Percentiles rank a stretch among this genome's conserved stretches.
Evolutionary conservation across 2,888 invertebrate species (phyloP).

Genomic region (Ormyrus pomaceus): DNA sequence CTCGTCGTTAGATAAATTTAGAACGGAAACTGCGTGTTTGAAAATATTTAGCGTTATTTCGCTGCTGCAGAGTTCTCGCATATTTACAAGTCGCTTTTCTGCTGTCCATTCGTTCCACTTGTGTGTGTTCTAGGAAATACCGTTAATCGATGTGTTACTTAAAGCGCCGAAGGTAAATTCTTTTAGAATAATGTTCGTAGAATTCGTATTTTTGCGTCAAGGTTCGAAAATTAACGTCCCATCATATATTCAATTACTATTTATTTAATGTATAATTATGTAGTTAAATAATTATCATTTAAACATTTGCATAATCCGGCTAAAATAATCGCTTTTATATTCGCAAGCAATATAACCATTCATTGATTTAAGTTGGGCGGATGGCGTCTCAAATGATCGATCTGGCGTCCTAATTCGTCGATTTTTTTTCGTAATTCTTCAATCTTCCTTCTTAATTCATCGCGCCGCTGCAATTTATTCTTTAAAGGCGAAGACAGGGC

Average conservation of each 20-base stretch:
- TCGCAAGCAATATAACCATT: neutral
- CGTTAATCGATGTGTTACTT: constrained; percentile 36
- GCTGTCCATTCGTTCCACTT: constrained; percentile 5
- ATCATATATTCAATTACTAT: neutral
- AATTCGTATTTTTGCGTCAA: constrained; percentile 5
- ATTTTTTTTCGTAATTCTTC: constrained; percentile 33
- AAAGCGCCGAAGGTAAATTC: neutral
- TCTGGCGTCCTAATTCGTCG: constrained; percentile 28
- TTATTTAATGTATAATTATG: neutral
- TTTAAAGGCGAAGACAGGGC: neutral
- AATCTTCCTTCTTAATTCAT: constrained; percentile 23
- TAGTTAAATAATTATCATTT: too few species aligned
- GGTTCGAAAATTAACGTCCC: neutral
- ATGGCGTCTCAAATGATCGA: constrained; percentile 8
- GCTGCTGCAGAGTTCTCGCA: too few species aligned
- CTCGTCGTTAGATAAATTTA: neutral
- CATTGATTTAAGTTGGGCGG: neutral
- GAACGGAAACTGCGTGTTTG: too few species aligned
- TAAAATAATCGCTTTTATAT: too few species aligned
- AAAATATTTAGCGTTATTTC: too few species aligned
- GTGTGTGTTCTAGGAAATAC: constrained; percentile 2
- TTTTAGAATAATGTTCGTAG: neutral
- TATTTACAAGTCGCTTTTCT: too few species aligned
- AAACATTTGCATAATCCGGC: too few species aligned
- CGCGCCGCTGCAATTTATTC: neutral